Evolutionary conservation across 2,888 invertebrate genomes (phyloP).

Genomic region (Melanostoma mellinum): DNA sequence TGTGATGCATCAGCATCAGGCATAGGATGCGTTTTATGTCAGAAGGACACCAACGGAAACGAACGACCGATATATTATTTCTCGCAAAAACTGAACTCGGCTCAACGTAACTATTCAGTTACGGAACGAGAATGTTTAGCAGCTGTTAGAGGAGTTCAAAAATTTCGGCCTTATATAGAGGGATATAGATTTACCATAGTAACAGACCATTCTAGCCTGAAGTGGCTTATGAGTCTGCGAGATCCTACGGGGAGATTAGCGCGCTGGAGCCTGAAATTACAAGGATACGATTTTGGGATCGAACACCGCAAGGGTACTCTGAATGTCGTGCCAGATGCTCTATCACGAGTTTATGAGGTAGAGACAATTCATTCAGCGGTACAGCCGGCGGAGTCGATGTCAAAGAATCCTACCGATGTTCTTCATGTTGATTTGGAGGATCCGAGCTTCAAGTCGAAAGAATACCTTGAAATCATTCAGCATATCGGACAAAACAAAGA

Average conservation of each 20-base stretch:
- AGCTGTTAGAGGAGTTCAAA: background rate
- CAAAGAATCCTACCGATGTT: background rate
- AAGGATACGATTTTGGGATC: background rate
- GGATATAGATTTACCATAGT: background rate
- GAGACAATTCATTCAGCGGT: background rate
- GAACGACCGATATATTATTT: conserved; percentile 37
- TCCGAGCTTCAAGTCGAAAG: background rate
- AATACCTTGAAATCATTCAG: background rate
- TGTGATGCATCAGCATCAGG: conserved; percentile 57
- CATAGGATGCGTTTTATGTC: conserved; percentile 46
- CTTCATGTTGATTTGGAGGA: conserved; percentile 6
- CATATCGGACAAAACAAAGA: conserved; percentile 2
- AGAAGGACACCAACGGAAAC: conserved; percentile 25
- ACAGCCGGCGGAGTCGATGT: too few relatives aligned
- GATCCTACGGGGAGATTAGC: background rate
- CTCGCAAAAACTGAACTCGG: background rate
- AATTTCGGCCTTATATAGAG: background rate
- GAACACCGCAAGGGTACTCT: conserved; percentile 10
- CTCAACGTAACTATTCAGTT: conserved; percentile 3
- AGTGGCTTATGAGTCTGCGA: conserved; percentile 1
- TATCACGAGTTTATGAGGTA: background rate
- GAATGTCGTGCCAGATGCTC: conserved; percentile 4
- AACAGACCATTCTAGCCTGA: background rate
- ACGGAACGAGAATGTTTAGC: background rate
- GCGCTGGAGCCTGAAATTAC: conserved; percentile 7